These are phyloP conservation scores for Telmatherina bonti DNA, from an alignment of 2,797 vertebrate genomes.

Conservation along the genomic window DNA sequence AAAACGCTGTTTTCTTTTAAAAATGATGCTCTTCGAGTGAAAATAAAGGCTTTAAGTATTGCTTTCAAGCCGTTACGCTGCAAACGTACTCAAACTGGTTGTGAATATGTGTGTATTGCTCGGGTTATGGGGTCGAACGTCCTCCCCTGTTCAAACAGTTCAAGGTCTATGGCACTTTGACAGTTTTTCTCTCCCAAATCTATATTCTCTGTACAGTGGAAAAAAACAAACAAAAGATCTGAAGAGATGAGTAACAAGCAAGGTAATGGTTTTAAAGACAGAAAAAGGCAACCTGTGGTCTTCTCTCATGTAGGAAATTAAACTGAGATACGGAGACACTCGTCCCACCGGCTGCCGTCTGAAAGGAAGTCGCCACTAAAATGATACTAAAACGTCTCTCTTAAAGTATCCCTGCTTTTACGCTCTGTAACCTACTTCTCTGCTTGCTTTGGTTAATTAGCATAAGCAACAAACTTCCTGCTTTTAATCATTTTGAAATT, in stretches of 20 bases:
- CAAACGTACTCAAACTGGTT: constrained; percentile 72
- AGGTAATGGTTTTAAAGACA: constrained; percentile 68
- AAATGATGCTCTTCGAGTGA: constrained; percentile 76
- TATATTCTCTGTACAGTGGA: constrained; percentile 57
- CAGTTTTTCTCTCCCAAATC: constrained; percentile 78
- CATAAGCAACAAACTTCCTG: constrained; percentile 70
- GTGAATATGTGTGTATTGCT: constrained; percentile 88
- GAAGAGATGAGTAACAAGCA: constrained; percentile 76
- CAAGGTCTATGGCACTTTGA: constrained; percentile 96
- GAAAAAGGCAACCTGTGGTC: constrained; percentile 89
- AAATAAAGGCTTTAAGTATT: constrained; percentile 85
- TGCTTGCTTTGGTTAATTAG: constrained; percentile 88
- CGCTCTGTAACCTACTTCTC: constrained; percentile 72
- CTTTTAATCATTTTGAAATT: not conserved
- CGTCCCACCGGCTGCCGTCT: constrained; percentile 78
- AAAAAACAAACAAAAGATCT: constrained; percentile 22
- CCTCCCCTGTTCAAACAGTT: constrained; percentile 85
- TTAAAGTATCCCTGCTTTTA: constrained; percentile 63
- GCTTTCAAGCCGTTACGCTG: constrained; percentile 83
- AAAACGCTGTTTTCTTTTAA: constrained; percentile 85
- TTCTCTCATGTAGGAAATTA: constrained; percentile 73
- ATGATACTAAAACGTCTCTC: constrained; percentile 26
- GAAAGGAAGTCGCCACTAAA: constrained; percentile 80
- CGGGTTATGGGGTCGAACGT: constrained; percentile 77
- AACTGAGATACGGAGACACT: constrained; percentile 83